Evolutionary conservation across 2,797 vertebrate genomes (phyloP), one percentile per base, ranked within the genome.

Genomic region (Anguilla megastoma): DNA sequence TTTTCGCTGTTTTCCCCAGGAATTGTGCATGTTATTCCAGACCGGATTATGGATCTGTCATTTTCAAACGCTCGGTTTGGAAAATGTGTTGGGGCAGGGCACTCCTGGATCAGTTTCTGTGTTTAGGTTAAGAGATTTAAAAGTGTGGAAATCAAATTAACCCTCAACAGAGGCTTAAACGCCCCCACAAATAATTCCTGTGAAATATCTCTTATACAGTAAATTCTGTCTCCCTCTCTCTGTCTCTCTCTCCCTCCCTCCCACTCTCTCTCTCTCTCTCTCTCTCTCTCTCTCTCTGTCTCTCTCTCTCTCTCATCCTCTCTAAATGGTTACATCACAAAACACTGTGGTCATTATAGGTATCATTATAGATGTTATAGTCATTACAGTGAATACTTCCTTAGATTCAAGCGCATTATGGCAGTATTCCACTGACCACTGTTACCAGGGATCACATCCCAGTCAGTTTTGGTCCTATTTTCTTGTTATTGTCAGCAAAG

Each of bases 1-100:
- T 86, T 69, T 10, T 71, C 7, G 33, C 80, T 45, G n/a, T 69
- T 69, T 85, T 82, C 33, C 10, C 27, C 9, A 30, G 58, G 33
- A 79, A 58, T 63, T 83, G 18, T 74, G 41, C 74, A 63, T 71
- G 58, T 24, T 33, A 84, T 50, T 86, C 58, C 71, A 54, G 54
- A 71, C 45, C 27, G 66, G 88, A 86, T 85, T 88, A 86, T 66
- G 85, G 41, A 66, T 60, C 50, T 74, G 66, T 74, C 63, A 45
- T 84, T 71, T 88, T 76, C 33, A 56, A 50, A 79, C 21, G 16
- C 86, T 86, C 21, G 3, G 30, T 60, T 54, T 36, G 87, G 79
- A 33, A 50, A 30, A 27, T 56, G 27, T 33, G 52, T 18, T 84
- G 45, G 79, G 45, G 45, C 21, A 48, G 45, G 21, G 41, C 12